Base-by-base conservation (phyloP, 1,140 invertebrate genomes). In the Pseudomyrmex concolor region DNA sequence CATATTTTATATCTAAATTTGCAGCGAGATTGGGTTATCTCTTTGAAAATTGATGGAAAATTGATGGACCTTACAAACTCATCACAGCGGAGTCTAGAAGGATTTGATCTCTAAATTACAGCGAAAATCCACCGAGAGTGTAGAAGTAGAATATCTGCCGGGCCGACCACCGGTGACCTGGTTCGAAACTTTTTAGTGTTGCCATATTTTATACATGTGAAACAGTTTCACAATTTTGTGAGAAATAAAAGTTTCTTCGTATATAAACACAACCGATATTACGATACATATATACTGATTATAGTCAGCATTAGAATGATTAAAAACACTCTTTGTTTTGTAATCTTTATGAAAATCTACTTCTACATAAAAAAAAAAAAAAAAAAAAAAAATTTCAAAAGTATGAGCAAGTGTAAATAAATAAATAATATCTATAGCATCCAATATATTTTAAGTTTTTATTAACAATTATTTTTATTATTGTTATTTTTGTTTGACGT, bases 41-140 rank as follows among this genome's bases (percentile, higher is more conserved):
- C 63, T 50, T 67, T 77, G 50, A 84, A 87, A 88, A 91, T 90
- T 91, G 88, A 91, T 90, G 84, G 80, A 90, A 34, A 34, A 34
- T 34, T 34, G 34, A 34, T 34, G 34, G 34, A 86, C 84, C 89
- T 88, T 83, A 90, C 89, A 89, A 90, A 89, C 90, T 89, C 89
- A 90, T 91, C 90, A 90, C 74, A 62, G 86, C 59, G 34, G 34
- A 34, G 34, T 34, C 34, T 45, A 71, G 80, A 77, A 67, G 78
- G 72, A 74, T 84, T 51, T 86, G 89, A 90, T 90, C 85, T 87
- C 85, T 87, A 91, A 91, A 90, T 90, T 90, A 89, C 85, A 88
- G 88, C 87, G 87, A 86, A 77, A 77, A 90, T 91, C 57, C 88
- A 64, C 57, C 76, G 86, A 85, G 78, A 43, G 70, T 76, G 85